Conservation (phyloP, 1,140 invertebrate species). For the Zophobas morio region DNA sequence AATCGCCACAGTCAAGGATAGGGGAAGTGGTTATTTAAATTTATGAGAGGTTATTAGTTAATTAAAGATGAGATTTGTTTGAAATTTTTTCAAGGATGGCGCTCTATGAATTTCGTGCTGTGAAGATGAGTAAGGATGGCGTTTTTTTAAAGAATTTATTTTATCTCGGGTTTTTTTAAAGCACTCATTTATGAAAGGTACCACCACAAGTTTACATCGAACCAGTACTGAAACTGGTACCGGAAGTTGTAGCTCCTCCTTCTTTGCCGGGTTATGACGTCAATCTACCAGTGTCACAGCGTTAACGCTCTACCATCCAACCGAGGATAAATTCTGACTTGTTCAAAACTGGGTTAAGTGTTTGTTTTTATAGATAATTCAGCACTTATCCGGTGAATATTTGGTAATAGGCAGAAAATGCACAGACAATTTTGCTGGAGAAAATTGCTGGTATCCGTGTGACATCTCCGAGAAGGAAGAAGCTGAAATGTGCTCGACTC, state of each 20-base stretch:
- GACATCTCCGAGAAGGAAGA: neutral
- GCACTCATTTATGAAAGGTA: neutral
- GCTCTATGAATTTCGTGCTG: too few species aligned
- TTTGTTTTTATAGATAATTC: constrained; percentile 22
- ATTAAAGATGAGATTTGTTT: too few species aligned
- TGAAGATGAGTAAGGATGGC: too few species aligned
- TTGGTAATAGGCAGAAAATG: constrained; percentile 28
- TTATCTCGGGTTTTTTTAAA: too few species aligned
- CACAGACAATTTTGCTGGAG: constrained; percentile 2
- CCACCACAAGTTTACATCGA: constrained; percentile 36
- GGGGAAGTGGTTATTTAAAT: constrained; percentile 21
- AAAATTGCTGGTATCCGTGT: constrained; percentile 22
- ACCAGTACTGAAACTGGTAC: constrained; percentile 41
- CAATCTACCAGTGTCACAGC: constrained; percentile 18
- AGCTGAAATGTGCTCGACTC: neutral
- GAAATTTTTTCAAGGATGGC: too few species aligned
- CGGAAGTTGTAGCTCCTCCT: constrained; percentile 46
- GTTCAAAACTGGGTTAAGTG: constrained; percentile 31
- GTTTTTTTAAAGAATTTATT: too few species aligned
- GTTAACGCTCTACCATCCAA: constrained; percentile 38
- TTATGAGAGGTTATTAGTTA: constrained; percentile 8
- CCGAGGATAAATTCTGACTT: constrained; percentile 36
- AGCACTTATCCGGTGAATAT: constrained; percentile 29
- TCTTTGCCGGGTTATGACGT: constrained; percentile 36
- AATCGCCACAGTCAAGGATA: constrained; percentile 21